A percentile compares a stretch with the other conserved stretches of the same genome.
phyloP scores from a whole-genome alignment of 2,113 vertebrate species.

The Chascanopsetta lugubris region DNA sequence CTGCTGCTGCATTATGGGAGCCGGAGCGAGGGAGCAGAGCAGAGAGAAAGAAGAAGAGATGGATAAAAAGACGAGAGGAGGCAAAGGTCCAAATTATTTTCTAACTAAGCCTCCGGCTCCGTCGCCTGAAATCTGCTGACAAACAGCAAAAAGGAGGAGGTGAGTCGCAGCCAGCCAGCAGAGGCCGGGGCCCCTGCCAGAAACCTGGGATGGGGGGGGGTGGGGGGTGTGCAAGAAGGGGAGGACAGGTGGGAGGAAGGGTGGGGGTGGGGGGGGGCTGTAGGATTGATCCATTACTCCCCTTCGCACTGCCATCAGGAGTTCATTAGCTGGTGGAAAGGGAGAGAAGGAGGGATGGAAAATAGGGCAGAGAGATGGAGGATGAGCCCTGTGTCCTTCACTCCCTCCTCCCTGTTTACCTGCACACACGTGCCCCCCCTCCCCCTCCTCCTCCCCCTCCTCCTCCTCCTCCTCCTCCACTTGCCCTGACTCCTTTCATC shows the following conservation, averaged over 20 bases:
- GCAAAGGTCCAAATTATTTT: slow-evolving; percentile 60
- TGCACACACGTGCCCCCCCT: slow-evolving; percentile 5
- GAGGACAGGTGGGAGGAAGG: slow-evolving; percentile 15
- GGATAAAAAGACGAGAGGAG: slow-evolving; percentile 1
- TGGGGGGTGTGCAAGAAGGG: slow-evolving; percentile 25
- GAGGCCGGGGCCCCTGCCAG: slow-evolving; percentile 46
- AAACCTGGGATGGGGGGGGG: slow-evolving; percentile 30
- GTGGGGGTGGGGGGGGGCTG: slow-evolving; percentile 20
- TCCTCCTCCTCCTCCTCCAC: neutral
- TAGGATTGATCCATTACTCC: slow-evolving; percentile 59
- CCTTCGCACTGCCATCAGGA: slow-evolving; percentile 65
- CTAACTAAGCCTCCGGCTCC: slow-evolving; percentile 49
- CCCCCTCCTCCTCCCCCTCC: neutral
- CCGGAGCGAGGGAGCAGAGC: slow-evolving; percentile 22
- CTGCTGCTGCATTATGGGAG: slow-evolving; percentile 60
- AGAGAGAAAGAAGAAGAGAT: slow-evolving; percentile 20
- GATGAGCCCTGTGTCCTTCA: slow-evolving; percentile 49
- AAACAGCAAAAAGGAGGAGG: slow-evolving; percentile 66
- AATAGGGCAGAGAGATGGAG: slow-evolving; percentile 35
- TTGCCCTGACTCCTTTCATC: neutral
- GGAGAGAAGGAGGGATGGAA: slow-evolving; percentile 33
- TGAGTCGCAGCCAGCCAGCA: slow-evolving; percentile 48
- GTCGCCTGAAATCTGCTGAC: slow-evolving; percentile 71
- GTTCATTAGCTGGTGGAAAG: slow-evolving; percentile 69
- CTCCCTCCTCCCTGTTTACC: slow-evolving; percentile 35